A percentile compares a stretch with the other conserved stretches of the same genome.
phyloP scores from a whole-genome alignment of 2,113 vertebrate genomes.

The Leucoraja erinaceus region DNA sequence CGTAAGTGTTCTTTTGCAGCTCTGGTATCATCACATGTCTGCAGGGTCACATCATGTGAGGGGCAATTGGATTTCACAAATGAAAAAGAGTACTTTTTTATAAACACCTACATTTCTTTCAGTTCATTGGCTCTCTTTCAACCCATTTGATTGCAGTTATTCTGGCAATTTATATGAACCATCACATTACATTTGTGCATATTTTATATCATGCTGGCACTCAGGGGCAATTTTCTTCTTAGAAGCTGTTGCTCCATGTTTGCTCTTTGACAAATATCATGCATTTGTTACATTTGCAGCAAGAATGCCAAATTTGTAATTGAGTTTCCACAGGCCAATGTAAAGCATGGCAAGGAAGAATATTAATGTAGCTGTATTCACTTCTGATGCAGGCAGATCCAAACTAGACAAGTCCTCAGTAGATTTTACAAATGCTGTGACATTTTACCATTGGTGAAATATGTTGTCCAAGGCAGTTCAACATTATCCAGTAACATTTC shows the following conservation, averaged over 20 bases:
- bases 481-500: background rate
- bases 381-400: background rate
- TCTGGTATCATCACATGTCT: background rate
- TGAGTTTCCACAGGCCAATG: background rate
- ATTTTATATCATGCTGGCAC: background rate
- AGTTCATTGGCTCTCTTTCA: background rate
- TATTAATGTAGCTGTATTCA: background rate
- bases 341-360: background rate
- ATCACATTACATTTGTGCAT: background rate
- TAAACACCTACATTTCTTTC: background rate
- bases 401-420: too few species aligned
- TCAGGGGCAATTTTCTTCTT: background rate
- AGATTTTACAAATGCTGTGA: background rate
- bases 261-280: background rate
- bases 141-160: background rate
- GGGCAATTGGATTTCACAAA: background rate
- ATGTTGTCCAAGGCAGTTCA: background rate
- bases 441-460: constrained; percentile 3
- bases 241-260: background rate
- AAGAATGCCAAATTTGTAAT: background rate
- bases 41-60: background rate
- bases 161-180: background rate
- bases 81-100: background rate
- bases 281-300: background rate
- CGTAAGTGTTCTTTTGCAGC: background rate